Conservation (phyloP, 2,113 vertebrate genomes). For the Brachirus orientalis region DNA sequence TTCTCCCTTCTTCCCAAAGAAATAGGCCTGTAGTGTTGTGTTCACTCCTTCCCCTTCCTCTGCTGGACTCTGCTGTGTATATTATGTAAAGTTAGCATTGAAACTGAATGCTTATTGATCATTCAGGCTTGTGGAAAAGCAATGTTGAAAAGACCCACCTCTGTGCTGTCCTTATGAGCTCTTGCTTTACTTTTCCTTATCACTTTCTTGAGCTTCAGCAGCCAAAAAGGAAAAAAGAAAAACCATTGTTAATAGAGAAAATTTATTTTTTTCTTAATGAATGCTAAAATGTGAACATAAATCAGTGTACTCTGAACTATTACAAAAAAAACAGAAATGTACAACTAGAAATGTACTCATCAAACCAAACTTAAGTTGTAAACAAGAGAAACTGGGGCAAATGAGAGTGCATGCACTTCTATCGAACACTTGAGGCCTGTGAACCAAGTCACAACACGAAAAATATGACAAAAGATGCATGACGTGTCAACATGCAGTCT, state of each 20-base stretch:
- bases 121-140: too few relatives aligned
- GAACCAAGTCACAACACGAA: constrained; percentile 26
- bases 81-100: not conserved
- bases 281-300: not conserved
- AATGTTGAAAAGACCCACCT: too few relatives aligned
- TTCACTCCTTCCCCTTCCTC: constrained; percentile 73
- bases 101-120: not conserved
- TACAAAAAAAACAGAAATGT: not conserved
- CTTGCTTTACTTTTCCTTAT: constrained; percentile 87
- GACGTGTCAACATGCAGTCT: constrained; percentile 55
- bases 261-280: not conserved
- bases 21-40: constrained; percentile 90
- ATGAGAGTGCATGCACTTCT: constrained; percentile 41
- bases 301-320: not conserved
- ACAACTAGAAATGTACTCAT: too few relatives aligned
- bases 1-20: constrained; percentile 91
- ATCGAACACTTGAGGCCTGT: not conserved
- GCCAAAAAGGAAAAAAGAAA: constrained; percentile 10
- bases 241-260: not conserved
- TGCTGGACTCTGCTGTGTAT: constrained; percentile 48
- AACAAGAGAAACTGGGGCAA: constrained; percentile 1
- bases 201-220: constrained; percentile 91
- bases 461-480: constrained; percentile 29
- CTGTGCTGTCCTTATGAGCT: constrained; percentile 46
- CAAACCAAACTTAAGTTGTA: not conserved